Conservation (phyloP, 2,888 invertebrate species). For the Gerosis bhagava region DNA sequence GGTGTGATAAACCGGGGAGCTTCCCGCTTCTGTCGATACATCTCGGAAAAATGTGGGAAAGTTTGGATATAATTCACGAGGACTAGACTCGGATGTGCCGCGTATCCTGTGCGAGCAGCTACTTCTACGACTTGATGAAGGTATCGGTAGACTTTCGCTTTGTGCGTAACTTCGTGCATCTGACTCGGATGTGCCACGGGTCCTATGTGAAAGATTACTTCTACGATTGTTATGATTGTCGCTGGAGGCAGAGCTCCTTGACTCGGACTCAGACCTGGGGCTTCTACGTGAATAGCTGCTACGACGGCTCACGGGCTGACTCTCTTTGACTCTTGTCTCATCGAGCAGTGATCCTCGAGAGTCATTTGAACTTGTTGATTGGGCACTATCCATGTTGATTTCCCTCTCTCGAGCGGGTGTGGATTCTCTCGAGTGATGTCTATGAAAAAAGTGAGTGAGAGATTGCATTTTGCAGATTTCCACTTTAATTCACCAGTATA, state of each 20-base stretch:
- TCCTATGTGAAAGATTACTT: conserved; percentile 52
- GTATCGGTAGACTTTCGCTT: conserved; percentile 40
- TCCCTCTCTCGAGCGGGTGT: conserved; percentile 61
- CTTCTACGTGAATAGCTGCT: conserved; percentile 12
- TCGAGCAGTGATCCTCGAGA: conserved; percentile 44
- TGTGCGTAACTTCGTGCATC: conserved; percentile 6
- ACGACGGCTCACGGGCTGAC: conserved; percentile 22
- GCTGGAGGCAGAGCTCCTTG: conserved; percentile 42
- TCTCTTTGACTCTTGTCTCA: too few species aligned
- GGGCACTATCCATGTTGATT: conserved; percentile 73
- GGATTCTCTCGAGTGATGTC: conserved; percentile 58
- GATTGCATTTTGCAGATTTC: conserved; percentile 13
- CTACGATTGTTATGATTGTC: conserved; percentile 53
- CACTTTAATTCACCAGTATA: background rate
- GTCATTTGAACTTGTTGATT: conserved; percentile 56
- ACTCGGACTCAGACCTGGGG: conserved; percentile 36
- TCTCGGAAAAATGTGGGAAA: conserved; percentile 74
- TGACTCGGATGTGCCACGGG: conserved; percentile 28
- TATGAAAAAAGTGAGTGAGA: conserved; percentile 66
- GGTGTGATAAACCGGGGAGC: conserved; percentile 39
- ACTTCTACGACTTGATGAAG: conserved; percentile 56
- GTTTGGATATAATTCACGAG: conserved; percentile 67
- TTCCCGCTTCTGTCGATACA: conserved; percentile 56
- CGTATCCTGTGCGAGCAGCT: conserved; percentile 45
- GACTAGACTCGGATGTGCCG: conserved; percentile 43